Conservation (phyloP, 2,797 vertebrate species). For the Channa striata region DNA sequence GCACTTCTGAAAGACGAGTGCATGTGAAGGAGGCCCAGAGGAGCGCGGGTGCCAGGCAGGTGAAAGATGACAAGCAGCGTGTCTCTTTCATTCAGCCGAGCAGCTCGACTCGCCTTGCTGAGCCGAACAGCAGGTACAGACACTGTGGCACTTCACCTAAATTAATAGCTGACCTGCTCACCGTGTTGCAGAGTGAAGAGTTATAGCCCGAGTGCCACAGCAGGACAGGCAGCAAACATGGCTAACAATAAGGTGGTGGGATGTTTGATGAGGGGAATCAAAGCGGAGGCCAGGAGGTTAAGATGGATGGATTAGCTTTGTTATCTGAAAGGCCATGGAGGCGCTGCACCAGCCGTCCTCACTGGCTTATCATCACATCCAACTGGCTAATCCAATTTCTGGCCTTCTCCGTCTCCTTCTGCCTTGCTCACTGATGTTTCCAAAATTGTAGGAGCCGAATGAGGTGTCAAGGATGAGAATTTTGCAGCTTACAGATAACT, state of each 20-base stretch:
- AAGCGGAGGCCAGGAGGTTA: conserved; percentile 69
- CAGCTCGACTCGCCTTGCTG: conserved; percentile 44
- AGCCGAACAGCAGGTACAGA: conserved; percentile 72
- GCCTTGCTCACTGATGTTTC: conserved; percentile 36
- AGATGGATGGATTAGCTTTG: conserved; percentile 77
- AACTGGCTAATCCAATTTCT: conserved; percentile 69
- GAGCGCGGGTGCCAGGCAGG: conserved; percentile 67
- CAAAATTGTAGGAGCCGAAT: conserved; percentile 34
- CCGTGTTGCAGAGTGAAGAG: conserved; percentile 63
- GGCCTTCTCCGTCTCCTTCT: conserved; percentile 32
- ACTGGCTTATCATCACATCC: conserved; percentile 68
- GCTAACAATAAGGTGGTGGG: conserved; percentile 67
- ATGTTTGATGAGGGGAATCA: conserved; percentile 78
- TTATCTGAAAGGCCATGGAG: conserved; percentile 69
- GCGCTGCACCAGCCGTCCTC: conserved; percentile 49
- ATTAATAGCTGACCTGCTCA: conserved; percentile 77
- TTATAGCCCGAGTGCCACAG: conserved; percentile 57
- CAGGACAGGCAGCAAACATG: conserved; percentile 68
- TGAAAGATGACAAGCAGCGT: conserved; percentile 77
- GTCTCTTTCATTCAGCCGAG: conserved; percentile 54
- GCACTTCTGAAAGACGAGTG: conserved; percentile 77
- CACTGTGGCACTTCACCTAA: conserved; percentile 74
- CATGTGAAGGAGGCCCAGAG: conserved; percentile 66
- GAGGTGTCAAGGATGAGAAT: conserved; percentile 25
- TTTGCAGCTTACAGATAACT: neutral